Conservation (phyloP, 2,797 vertebrate species). For the Peromyscus nudipes region DNA sequence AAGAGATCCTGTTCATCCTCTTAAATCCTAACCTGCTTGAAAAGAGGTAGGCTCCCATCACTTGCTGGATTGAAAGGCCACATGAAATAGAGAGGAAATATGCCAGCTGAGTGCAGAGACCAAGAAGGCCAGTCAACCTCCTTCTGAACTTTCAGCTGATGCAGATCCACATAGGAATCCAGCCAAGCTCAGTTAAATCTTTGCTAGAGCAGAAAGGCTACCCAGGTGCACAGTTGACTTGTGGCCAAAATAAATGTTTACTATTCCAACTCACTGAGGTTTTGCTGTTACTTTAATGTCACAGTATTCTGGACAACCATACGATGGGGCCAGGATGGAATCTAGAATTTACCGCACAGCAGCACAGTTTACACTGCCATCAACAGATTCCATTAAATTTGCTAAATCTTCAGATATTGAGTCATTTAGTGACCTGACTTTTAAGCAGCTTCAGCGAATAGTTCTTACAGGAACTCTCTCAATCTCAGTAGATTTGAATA, state of each 20-base stretch:
- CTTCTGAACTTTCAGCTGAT: not conserved
- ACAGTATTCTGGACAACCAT: not conserved
- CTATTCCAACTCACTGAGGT: not conserved
- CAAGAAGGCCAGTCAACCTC: not conserved
- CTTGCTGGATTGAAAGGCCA: not conserved
- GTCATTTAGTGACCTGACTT: not conserved
- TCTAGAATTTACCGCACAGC: not conserved
- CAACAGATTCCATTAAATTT: not conserved
- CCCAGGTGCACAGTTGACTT: not conserved
- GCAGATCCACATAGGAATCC: not conserved
- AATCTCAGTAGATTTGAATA: not conserved
- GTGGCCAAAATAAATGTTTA: constrained; percentile 28
- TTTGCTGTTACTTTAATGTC: not conserved
- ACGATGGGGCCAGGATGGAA: not conserved
- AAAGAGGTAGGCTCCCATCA: not conserved
- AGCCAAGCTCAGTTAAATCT: not conserved
- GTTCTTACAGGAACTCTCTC: not conserved
- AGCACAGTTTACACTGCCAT: not conserved
- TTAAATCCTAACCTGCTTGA: not conserved
- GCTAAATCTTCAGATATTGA: not conserved
- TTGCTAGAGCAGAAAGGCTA: not conserved
- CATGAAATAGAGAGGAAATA: not conserved
- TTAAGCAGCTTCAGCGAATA: not conserved
- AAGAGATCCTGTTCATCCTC: not conserved
- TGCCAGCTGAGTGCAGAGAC: not conserved